Conservation (phyloP, 2,797 vertebrate genomes). For the Melanotaenia boesemani region DNA sequence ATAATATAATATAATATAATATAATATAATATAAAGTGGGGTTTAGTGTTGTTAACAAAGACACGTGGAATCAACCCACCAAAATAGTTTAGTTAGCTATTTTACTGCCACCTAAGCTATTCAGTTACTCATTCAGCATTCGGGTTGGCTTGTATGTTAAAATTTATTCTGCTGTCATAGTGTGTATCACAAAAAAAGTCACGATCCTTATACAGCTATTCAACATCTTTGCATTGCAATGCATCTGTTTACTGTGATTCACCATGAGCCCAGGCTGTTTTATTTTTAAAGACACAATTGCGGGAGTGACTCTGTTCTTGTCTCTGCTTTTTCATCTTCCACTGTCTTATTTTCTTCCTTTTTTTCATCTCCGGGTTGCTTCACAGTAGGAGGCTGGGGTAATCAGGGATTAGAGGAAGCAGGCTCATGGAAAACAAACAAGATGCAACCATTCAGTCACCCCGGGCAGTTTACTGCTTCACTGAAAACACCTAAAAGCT, state of each 20-base stretch:
- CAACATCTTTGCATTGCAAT: no score
- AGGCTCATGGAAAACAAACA: slow-evolving; percentile 36
- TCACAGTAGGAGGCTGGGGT: slow-evolving; percentile 18
- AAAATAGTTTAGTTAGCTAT: no score
- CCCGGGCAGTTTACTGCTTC: slow-evolving; percentile 31
- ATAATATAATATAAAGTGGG: no score
- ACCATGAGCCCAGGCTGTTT: background rate
- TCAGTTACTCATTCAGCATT: background rate
- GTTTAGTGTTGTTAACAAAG: no score
- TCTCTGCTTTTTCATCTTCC: background rate
- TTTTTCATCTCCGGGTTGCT: slow-evolving; percentile 13
- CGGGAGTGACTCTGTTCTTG: background rate
- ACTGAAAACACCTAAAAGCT: slow-evolving; percentile 37
- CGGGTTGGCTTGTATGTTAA: background rate
- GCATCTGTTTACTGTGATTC: no score
- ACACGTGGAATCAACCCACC: no score
- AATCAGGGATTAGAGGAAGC: slow-evolving; percentile 41
- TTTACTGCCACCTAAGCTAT: no score
- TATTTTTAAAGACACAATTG: background rate
- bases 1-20: no score
- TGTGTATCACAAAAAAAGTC: background rate
- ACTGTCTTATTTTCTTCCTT: background rate
- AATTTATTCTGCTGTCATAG: no score
- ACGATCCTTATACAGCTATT: background rate
- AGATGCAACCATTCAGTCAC: slow-evolving; percentile 32